These are phyloP conservation scores for Mimumesa dahlbomi DNA, from an alignment of 2,888 invertebrate species.

Conservation along the genomic window DNA sequence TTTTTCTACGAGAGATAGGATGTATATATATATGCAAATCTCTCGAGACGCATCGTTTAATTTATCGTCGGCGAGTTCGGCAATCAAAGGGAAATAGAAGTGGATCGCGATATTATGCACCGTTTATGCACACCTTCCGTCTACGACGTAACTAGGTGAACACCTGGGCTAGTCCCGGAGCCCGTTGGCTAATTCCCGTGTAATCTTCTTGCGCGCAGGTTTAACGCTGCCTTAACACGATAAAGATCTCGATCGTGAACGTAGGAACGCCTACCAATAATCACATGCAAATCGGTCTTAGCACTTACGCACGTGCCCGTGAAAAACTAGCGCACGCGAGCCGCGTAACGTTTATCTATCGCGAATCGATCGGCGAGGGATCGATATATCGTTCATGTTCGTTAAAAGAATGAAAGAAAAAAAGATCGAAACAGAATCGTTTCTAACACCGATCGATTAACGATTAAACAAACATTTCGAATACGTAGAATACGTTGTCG, in stretches of 20 bases:
- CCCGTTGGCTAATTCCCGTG: slow-evolving; percentile 47
- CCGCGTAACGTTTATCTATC: too few species aligned
- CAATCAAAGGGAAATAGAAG: neutral
- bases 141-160: slow-evolving; percentile 8
- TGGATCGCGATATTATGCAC: neutral
- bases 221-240: slow-evolving; percentile 50
- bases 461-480: too few species aligned
- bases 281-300: slow-evolving; percentile 64
- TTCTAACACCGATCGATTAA: neutral
- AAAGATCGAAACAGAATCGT: too few species aligned
- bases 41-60: neutral
- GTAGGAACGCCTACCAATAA: slow-evolving; percentile 68
- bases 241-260: slow-evolving; percentile 66
- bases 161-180: slow-evolving; percentile 22
- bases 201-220: slow-evolving; percentile 39
- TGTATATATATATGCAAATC: too few species aligned
- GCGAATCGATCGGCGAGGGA: too few species aligned
- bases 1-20: too few species aligned
- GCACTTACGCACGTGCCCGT: slow-evolving; percentile 56
- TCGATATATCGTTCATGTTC: too few species aligned
- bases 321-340: slow-evolving; percentile 48
- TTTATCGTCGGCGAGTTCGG: neutral
- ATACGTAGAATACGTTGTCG: too few species aligned
- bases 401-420: too few species aligned
- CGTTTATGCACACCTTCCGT: slow-evolving; percentile 4